These are phyloP conservation scores for Zaprionus gabonicus DNA, from an alignment of 1,140 invertebrate genomes.

Conservation along the genomic window DNA sequence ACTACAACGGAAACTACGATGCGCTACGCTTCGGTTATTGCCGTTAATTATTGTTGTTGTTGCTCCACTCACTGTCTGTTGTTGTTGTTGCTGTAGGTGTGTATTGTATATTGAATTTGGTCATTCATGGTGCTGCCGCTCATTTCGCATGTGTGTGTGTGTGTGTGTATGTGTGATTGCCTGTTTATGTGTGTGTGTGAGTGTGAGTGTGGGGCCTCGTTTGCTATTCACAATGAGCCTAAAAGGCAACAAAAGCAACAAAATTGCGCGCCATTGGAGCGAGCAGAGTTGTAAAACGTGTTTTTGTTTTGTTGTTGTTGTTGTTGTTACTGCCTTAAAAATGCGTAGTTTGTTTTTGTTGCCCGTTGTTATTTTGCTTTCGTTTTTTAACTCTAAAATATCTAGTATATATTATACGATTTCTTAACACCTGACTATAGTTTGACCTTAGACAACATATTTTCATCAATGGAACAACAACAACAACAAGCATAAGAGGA, in stretches of 20 bases:
- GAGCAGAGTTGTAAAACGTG: slow-evolving; percentile 76
- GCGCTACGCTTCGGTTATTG: slow-evolving; percentile 79
- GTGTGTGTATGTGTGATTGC: not conserved
- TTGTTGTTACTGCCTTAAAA: slow-evolving; percentile 48
- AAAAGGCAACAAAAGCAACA: slow-evolving; percentile 55
- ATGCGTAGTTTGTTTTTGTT: slow-evolving; percentile 71
- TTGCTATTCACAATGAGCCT: slow-evolving; percentile 59
- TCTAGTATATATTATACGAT: slow-evolving; percentile 20
- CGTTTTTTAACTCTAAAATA: slow-evolving; percentile 30
- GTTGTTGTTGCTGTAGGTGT: slow-evolving; percentile 19
- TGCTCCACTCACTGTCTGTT: slow-evolving; percentile 11
- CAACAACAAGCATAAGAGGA: slow-evolving; percentile 1
- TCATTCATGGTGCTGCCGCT: slow-evolving; percentile 68
- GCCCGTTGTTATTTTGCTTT: slow-evolving; percentile 62
- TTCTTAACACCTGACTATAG: slow-evolving; percentile 38
- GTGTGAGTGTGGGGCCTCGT: slow-evolving; percentile 37
- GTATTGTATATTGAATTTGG: slow-evolving; percentile 61
- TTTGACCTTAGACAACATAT: slow-evolving; percentile 73
- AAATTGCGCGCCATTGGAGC: slow-evolving; percentile 70
- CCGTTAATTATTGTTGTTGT: slow-evolving; percentile 73
- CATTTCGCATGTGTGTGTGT: slow-evolving; percentile 41
- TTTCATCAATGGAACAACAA: slow-evolving; percentile 29
- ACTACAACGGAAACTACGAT: slow-evolving; percentile 77
- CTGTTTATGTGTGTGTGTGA: slow-evolving; percentile 15
- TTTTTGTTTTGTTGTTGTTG: slow-evolving; percentile 63